phyloP scores from a whole-genome alignment of 2,888 invertebrate species.

The Drosophila atripex region DNA sequence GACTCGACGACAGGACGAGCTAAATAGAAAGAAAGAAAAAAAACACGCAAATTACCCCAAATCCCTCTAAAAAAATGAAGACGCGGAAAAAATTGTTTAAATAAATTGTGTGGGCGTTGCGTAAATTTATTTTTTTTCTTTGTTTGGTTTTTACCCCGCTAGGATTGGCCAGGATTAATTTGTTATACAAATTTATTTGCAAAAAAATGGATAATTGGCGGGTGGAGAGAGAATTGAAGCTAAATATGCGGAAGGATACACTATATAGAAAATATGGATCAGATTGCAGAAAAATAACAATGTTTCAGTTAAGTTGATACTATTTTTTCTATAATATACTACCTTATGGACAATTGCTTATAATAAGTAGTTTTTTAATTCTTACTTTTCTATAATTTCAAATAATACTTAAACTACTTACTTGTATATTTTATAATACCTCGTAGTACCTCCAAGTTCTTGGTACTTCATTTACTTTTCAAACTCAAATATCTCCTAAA shows the following conservation, averaged over 20 bases:
- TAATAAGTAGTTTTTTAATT: no score
- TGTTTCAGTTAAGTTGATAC: no score
- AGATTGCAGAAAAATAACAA: not conserved
- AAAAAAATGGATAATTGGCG: slow-evolving; percentile 41
- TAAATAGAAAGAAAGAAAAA: slow-evolving; percentile 20
- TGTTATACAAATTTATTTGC: slow-evolving; percentile 68
- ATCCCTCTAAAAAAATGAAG: slow-evolving; percentile 58
- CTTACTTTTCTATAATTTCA: no score
- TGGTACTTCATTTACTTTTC: not conserved
- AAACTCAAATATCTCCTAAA: not conserved
- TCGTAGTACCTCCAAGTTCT: no score
- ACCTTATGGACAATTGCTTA: no score
- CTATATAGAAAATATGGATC: no score
- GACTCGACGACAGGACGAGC: slow-evolving; percentile 27
- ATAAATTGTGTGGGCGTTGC: slow-evolving; percentile 71
- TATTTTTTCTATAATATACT: no score
- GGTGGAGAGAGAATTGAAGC: slow-evolving; percentile 1
- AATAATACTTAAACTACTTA: no score
- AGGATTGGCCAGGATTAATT: slow-evolving; percentile 68
- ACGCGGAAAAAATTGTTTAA: slow-evolving; percentile 57
- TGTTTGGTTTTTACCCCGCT: not conserved
- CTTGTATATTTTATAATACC: no score
- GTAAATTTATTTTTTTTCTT: slow-evolving; percentile 66
- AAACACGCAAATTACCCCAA: slow-evolving; percentile 69
- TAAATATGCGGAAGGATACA: no score